Evolutionary conservation across 2,113 vertebrate genomes (phyloP).

Genomic region (Glareola pratincola): DNA sequence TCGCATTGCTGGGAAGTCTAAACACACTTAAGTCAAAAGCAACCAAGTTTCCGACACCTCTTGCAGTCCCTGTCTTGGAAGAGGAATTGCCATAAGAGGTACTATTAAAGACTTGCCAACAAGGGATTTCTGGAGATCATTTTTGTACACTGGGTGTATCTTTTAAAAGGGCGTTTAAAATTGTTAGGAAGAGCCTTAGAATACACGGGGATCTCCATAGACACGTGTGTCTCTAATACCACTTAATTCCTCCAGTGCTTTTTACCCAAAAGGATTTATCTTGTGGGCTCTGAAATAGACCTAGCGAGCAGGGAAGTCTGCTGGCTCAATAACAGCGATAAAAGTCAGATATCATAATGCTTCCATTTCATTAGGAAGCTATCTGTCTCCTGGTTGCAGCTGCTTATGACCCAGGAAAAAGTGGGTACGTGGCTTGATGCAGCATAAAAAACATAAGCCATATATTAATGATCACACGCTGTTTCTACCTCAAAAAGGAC

Average conservation of each 20-base stretch:
- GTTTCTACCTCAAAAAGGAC: not conserved
- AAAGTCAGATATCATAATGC: not conserved
- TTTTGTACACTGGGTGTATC: not conserved
- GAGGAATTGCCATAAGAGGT: not conserved
- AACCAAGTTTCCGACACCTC: not conserved
- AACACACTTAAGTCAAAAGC: not conserved
- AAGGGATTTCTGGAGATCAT: not conserved
- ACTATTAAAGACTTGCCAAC: not conserved
- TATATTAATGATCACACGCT: not conserved
- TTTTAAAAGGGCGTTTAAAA: not conserved
- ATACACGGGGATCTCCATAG: not conserved
- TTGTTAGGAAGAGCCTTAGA: not conserved
- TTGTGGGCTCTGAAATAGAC: not conserved
- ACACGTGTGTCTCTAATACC: not conserved
- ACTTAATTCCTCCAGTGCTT: not conserved
- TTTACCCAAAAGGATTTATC: not conserved
- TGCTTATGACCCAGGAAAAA: not conserved
- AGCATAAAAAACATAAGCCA: not conserved
- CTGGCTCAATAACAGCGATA: not conserved
- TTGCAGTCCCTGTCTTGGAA: not conserved
- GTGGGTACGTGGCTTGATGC: not conserved
- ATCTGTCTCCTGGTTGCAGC: not conserved
- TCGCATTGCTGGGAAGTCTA: not conserved
- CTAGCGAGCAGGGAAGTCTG: not conserved
- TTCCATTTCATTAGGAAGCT: constrained; percentile 21